Percentiles rank a stretch among this genome's conserved stretches.
Evolutionary conservation across 23 tunicate species (phyloP).

Genomic region (Halocynthia roretzi): DNA sequence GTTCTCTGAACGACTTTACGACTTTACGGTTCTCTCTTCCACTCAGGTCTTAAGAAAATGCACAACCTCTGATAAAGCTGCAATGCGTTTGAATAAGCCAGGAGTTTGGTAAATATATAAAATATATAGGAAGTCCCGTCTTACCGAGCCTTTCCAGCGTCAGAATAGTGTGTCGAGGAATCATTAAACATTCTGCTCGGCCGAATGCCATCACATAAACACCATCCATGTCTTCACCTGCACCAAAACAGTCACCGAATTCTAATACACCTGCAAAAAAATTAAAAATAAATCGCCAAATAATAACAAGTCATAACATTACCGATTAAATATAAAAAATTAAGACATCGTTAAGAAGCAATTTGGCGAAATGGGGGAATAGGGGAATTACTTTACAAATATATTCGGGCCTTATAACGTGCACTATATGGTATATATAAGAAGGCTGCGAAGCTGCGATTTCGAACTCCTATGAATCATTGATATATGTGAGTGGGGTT

Average conservation of each 20-base stretch:
- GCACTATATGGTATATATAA: too few relatives aligned
- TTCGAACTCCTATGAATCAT: too few relatives aligned
- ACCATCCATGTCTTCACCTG: conserved; percentile 57
- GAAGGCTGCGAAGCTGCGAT: too few relatives aligned
- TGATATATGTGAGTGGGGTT: too few relatives aligned
- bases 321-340: too few relatives aligned
- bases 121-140: not conserved
- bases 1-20: conserved; percentile 32
- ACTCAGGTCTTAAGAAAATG: not conserved
- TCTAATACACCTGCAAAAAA: conserved; percentile 47
- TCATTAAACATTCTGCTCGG: conserved; percentile 54
- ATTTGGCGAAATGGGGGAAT: too few relatives aligned
- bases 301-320: too few relatives aligned
- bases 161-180: conserved; percentile 50
- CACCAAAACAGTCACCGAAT: conserved; percentile 71
- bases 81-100: not conserved
- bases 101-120: not conserved
- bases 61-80: not conserved
- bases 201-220: conserved; percentile 47
- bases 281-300: not conserved
- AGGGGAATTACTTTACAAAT: too few relatives aligned
- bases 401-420: too few relatives aligned
- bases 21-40: conserved; percentile 23
- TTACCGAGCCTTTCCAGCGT: conserved; percentile 68
- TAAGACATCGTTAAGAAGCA: too few relatives aligned